Conservation (phyloP, 2,113 vertebrate species). For the Dasyprocta punctata region DNA sequence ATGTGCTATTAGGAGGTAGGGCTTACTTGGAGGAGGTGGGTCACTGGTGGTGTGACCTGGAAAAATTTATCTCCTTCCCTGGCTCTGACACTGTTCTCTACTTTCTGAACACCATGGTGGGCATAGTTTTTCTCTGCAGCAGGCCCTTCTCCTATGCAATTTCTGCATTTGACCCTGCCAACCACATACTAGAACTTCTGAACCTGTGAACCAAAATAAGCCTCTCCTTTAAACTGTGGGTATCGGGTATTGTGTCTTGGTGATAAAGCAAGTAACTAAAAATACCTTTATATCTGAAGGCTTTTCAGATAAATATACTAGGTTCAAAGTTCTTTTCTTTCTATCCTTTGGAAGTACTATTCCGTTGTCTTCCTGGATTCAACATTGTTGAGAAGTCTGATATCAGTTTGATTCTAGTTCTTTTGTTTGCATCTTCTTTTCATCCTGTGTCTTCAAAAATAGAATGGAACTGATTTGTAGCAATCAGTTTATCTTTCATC, state of each 20-base stretch:
- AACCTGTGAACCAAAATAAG: not conserved
- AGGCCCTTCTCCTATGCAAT: not conserved
- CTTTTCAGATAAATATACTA: constrained; percentile 10
- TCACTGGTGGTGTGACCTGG: not conserved
- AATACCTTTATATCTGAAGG: not conserved
- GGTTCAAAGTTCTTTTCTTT: not conserved
- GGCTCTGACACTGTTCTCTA: not conserved
- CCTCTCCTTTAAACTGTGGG: not conserved
- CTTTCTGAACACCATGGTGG: not conserved
- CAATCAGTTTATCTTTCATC: not conserved
- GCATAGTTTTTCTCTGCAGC: not conserved
- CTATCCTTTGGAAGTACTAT: not conserved
- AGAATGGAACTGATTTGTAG: not conserved
- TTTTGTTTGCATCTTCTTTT: not conserved
- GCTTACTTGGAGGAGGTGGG: not conserved
- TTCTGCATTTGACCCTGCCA: not conserved
- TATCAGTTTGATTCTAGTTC: not conserved
- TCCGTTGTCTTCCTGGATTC: not conserved
- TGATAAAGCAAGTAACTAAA: not conserved
- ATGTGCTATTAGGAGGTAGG: not conserved
- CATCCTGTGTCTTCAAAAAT: not conserved
- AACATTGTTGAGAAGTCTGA: not conserved
- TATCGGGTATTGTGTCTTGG: not conserved
- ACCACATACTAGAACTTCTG: not conserved
- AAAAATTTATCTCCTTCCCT: not conserved